These are phyloP conservation scores for Hyposoter didymator DNA, from an alignment of 2,888 invertebrate genomes.

Conservation along the genomic window DNA sequence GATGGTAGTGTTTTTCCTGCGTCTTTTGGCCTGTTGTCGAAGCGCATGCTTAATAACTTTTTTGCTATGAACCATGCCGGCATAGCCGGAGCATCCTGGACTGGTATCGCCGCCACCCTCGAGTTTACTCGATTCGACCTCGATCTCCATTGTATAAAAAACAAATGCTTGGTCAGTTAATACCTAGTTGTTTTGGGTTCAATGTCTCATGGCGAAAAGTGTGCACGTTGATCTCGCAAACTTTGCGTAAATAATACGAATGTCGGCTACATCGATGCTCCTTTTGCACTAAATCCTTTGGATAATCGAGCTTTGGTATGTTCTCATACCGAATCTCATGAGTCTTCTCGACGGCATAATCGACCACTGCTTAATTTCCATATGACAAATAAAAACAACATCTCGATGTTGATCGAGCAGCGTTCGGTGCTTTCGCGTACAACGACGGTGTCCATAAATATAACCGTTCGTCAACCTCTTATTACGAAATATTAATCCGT, in stretches of 20 bases:
- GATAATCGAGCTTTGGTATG: constrained; percentile 51
- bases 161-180: neutral
- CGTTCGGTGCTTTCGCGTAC: constrained; percentile 55
- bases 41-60: constrained; percentile 92
- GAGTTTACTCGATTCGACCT: constrained; percentile 78
- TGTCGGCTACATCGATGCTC: constrained; percentile 47
- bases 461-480: constrained; percentile 30
- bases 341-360: constrained; percentile 48
- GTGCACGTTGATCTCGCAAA: constrained; percentile 34
- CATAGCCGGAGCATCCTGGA: constrained; percentile 80
- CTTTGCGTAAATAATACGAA: constrained; percentile 41
- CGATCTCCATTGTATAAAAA: constrained; percentile 77
- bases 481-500: constrained; percentile 29
- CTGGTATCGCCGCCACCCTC: constrained; percentile 79
- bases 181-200: constrained; percentile 3
- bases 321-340: constrained; percentile 58
- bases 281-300: constrained; percentile 6
- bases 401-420: constrained; percentile 60
- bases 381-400: constrained; percentile 72
- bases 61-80: constrained; percentile 86
- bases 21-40: constrained; percentile 90
- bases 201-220: constrained; percentile 47
- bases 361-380: constrained; percentile 65
- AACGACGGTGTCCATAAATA: constrained; percentile 60
- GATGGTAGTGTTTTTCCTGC: constrained; percentile 91